These are phyloP conservation scores for Pristionchus mayeri DNA, from an alignment of 2,888 invertebrate genomes.

Conservation along the genomic window DNA sequence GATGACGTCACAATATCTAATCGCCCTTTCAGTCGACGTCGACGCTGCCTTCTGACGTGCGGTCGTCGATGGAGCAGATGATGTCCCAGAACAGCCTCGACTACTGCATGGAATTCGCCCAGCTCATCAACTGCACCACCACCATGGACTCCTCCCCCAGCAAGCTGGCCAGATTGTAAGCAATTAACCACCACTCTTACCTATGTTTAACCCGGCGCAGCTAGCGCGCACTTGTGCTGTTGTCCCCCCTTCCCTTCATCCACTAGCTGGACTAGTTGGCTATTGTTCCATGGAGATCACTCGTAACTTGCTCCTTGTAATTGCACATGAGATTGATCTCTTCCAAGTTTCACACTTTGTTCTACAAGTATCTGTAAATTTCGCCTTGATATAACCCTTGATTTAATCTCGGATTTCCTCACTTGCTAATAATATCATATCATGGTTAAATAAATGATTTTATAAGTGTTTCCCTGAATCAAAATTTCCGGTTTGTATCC, in stretches of 20 bases:
- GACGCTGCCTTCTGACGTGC: slow-evolving; percentile 28
- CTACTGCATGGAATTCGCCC: slow-evolving; percentile 19
- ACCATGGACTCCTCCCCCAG: not conserved
- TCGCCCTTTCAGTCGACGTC: not conserved
- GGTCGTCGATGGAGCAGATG: slow-evolving; percentile 25
- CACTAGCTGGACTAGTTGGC: no score
- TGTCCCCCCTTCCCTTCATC: no score
- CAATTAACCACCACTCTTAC: not conserved
- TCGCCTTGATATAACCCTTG: not conserved
- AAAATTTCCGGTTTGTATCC: not conserved
- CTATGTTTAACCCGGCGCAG: no score
- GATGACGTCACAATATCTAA: not conserved
- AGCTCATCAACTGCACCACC: not conserved
- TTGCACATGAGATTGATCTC: not conserved
- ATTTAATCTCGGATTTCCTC: not conserved
- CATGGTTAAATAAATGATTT: slow-evolving; percentile 20
- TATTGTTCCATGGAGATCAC: no score
- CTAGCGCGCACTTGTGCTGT: no score
- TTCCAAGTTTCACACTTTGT: no score
- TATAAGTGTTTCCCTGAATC: not conserved
- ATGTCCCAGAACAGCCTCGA: slow-evolving; percentile 7
- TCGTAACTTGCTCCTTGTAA: not conserved
- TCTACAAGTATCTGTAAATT: slow-evolving; percentile 4
- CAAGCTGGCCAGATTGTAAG: not conserved
- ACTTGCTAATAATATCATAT: not conserved